phyloP scores from a whole-genome alignment of 2,113 vertebrate species.

The Gymnocephalus cernua region DNA sequence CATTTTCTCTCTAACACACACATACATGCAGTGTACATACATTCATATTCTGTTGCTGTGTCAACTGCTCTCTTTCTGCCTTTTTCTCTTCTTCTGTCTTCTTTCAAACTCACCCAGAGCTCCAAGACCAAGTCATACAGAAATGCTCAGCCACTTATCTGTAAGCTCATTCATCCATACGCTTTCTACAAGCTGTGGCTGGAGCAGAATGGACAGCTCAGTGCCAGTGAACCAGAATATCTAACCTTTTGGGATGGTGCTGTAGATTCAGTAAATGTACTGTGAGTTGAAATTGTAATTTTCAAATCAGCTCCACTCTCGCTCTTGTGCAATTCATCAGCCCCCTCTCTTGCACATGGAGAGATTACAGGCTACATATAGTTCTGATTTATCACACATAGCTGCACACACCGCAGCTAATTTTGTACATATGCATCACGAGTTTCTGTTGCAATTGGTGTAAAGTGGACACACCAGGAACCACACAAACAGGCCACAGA shows the following conservation, averaged over 20 bases:
- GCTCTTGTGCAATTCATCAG: not conserved
- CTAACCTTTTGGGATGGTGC: not conserved
- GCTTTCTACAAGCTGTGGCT: slow-evolving; percentile 32
- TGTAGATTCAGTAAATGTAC: slow-evolving; percentile 22
- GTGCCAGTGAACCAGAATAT: slow-evolving; percentile 6
- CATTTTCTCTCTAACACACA: not conserved
- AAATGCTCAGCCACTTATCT: slow-evolving; percentile 42
- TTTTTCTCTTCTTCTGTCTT: not conserved
- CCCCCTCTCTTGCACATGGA: not conserved
- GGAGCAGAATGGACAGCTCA: slow-evolving; percentile 1
- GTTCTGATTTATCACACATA: not conserved
- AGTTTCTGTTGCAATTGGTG: slow-evolving; percentile 1
- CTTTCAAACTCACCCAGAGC: not conserved
- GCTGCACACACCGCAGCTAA: not conserved
- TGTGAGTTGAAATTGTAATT: slow-evolving; percentile 7
- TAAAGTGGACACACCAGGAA: slow-evolving; percentile 3
- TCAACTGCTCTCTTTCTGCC: not conserved
- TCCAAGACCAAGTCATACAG: slow-evolving; percentile 39
- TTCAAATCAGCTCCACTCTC: slow-evolving; percentile 2
- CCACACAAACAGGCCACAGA: not conserved
- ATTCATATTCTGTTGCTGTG: not conserved
- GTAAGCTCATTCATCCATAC: slow-evolving; percentile 41
- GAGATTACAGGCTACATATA: not conserved
- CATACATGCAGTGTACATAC: not conserved
- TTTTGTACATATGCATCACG: not conserved